Percentiles rank a stretch among this genome's conserved stretches.
phyloP scores from a whole-genome alignment of 2,113 vertebrate genomes.

The Paralichthys olivaceus region DNA sequence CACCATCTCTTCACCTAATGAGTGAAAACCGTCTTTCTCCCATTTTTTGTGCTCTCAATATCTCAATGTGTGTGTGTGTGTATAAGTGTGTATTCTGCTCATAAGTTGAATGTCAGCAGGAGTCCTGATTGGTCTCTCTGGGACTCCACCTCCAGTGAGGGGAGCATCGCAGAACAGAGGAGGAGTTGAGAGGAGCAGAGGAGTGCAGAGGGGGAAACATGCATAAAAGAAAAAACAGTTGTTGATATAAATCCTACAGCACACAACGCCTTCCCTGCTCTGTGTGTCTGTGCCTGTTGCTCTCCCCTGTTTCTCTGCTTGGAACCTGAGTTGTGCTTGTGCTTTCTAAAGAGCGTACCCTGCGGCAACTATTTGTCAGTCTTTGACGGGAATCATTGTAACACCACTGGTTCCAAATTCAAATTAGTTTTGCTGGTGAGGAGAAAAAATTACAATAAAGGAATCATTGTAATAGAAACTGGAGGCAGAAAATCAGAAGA shows the following conservation, averaged over 20 bases:
- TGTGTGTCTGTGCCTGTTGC: conserved; percentile 28
- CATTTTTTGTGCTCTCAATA: not conserved
- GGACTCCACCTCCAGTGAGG: conserved; percentile 64
- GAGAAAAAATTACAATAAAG: conserved; percentile 21
- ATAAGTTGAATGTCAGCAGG: conserved; percentile 62
- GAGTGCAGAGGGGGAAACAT: conserved; percentile 12
- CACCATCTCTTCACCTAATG: conserved; percentile 58
- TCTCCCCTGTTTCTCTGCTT: not conserved
- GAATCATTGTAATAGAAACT: conserved; percentile 21
- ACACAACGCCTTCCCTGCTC: not conserved
- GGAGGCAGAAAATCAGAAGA: not conserved
- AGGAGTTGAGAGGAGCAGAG: conserved; percentile 42
- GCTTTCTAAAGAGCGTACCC: not conserved
- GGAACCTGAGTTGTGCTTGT: conserved; percentile 2
- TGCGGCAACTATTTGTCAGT: conserved; percentile 12
- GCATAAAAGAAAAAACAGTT: conserved; percentile 14
- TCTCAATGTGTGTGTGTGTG: conserved; percentile 4
- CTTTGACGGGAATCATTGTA: conserved; percentile 23
- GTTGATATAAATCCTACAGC: conserved; percentile 30
- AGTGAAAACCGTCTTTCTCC: conserved; percentile 46
- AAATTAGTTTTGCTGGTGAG: conserved; percentile 33
- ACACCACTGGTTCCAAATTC: conserved; percentile 27
- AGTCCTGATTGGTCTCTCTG: conserved; percentile 77
- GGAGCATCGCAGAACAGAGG: conserved; percentile 35
- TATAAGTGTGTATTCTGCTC: conserved; percentile 50